Conservation (phyloP, 2,888 invertebrate genomes). For the Chaitophorus viminalis region DNA sequence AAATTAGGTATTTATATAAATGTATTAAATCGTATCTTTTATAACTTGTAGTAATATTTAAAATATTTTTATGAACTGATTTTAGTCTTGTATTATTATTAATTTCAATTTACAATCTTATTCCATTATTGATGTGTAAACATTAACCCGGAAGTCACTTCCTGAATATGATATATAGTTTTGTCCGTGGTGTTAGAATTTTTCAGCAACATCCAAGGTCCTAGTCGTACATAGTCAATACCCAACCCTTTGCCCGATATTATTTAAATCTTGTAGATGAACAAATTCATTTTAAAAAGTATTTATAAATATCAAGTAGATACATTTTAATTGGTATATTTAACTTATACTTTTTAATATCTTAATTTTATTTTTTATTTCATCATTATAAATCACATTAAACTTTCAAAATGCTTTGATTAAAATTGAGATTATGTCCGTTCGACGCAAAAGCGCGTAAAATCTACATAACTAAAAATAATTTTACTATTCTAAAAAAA, state of each 20-base stretch:
- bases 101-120: not conserved
- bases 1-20: no score
- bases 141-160: slow-evolving; percentile 29
- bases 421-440: no score
- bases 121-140: not conserved
- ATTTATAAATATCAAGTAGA: no score
- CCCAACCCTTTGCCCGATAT: not conserved
- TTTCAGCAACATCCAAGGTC: not conserved
- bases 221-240: not conserved
- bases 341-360: no score
- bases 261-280: not conserved
- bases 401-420: no score
- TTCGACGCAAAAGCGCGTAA: not conserved
- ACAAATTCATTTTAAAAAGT: not conserved
- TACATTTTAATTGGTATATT: no score
- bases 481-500: not conserved
- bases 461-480: not conserved
- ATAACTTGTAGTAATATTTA: no score
- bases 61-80: no score
- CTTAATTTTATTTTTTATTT: no score
- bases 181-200: slow-evolving; percentile 19
- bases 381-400: no score
- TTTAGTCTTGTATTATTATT: no score
- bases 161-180: not conserved
- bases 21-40: no score